Evolutionary conservation across 2,113 vertebrate species (phyloP), one percentile per base, ranked within the genome.

Genomic region (Colossoma macropomum): DNA sequence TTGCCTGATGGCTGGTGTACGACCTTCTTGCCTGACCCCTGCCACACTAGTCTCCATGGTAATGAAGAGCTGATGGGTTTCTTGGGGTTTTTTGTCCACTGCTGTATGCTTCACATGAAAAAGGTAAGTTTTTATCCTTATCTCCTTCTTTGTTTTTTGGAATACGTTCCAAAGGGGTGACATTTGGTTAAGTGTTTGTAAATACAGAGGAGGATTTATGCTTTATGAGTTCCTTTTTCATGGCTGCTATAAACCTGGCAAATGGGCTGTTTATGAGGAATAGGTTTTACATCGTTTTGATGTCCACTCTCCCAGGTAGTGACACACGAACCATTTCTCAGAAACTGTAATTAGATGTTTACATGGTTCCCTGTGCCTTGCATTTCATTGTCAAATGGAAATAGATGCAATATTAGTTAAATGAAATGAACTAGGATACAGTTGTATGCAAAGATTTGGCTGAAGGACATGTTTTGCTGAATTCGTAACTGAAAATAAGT

Each of bases 171-270:
- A 45, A n/a, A 19, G 23, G 32, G 17, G 30, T 23, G 66, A 69
- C 32, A 69, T 69, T 69, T 69, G 34, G 34, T 45, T 45, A 45
- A 71, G 68, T 71, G 68, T 71, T 71, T 4, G 38, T 45, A 25
- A 71, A 71, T 45, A 79, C 52, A 38, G 4, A 8, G 50, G 30
- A 60, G 78, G 69, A 60, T 71, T 60, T 71, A 71, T 80, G 52
- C 50, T 23, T 62, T 32, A 41, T 71, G 21, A 71, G 50, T 5
- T 59, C 52, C 16, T 71, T 21, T 15, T 70, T 60, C 65, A 45
- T 25, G 68, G 23, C 52, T 59, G 48, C 54, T 71, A 59, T 59
- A 71, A 79, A 80, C 32, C 30, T 56, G 30, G 65, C 23, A 71
- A 38, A 71, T 71, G 66, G 77, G 32, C 66, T 21, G 15, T 41